Evolutionary conservation across 1,140 invertebrate species (phyloP), one percentile per base, ranked within the genome.

Genomic region (Melitaea cinxia): DNA sequence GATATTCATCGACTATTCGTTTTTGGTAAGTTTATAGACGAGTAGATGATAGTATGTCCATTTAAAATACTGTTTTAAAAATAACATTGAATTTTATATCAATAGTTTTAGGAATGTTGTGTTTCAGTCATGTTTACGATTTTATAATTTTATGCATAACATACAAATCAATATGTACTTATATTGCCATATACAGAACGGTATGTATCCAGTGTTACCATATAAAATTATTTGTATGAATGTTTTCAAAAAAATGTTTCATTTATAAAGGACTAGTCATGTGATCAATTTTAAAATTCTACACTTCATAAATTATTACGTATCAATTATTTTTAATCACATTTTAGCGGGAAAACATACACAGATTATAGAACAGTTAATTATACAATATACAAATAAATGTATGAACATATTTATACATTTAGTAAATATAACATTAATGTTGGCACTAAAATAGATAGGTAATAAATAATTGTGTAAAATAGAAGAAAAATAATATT

Each of bases 361-460:
- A 59, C 56, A 49, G 17, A 59, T n/a, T 9, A 30, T 28, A 52
- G 14, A 30, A 42, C 4, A 17, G 37, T 42, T 42, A 42, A 42
- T 28, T 57, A 45, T 45, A 47, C 55, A 17, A 57, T 39, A 28
- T 57, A 45, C 28, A 57, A 42, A 56, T 42, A 37, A 21, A 53
- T 56, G 39, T 42, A 42, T 56, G 55, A 55, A 57, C 33, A 50
- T 50, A 57, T 42, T 37, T 54, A 56, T 56, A 57, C 55, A 57
- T 28, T 47, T 59, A 66, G 39, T 33, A 59, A 19, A 49, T 52
- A 47, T 70, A 53, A 50, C 65, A 76, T 17, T 42, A 42, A 82
- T 79, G 80, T 85, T 83, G 82, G 66, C 80, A 79, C 76, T 80
- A 74, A 71, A 74, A 77, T 84, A 87, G 78, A 81, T 85, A 84